A percentile compares a stretch with the other conserved stretches of the same genome.
These are phyloP conservation scores for Raillietiella orientalis DNA, from an alignment of 2,888 invertebrate genomes.

Conservation along the genomic window DNA sequence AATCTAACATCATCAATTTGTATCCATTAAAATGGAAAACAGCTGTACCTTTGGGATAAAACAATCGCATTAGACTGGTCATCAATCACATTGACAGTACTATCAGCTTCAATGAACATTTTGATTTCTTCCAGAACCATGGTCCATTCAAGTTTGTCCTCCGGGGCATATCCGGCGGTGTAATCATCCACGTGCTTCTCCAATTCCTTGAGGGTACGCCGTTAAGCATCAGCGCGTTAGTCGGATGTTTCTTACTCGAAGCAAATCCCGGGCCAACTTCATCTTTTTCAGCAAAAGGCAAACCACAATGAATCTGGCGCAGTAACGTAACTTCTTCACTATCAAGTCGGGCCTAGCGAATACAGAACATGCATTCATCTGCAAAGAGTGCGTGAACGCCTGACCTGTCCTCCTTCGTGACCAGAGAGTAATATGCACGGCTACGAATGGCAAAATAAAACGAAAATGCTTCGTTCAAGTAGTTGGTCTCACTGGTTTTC, in stretches of 20 bases:
- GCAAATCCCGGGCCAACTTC: constrained; percentile 65
- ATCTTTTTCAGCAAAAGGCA: constrained; percentile 72
- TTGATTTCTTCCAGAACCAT: constrained; percentile 76
- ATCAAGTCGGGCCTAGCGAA: constrained; percentile 37
- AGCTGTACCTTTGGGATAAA: constrained; percentile 40
- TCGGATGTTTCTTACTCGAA: constrained; percentile 26
- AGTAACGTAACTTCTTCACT: constrained; percentile 79
- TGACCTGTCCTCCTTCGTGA: constrained; percentile 60
- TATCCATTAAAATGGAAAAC: constrained; percentile 2
- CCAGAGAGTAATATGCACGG: constrained; percentile 71
- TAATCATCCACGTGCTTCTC: constrained; percentile 83
- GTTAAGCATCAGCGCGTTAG: too few species aligned
- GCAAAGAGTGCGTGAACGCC: background rate
- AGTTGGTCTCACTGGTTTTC: constrained; percentile 82
- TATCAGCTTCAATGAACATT: constrained; percentile 72
- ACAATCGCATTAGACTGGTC: constrained; percentile 51
- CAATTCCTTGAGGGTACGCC: constrained; percentile 49
- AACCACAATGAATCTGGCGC: constrained; percentile 84
- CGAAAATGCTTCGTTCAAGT: constrained; percentile 77
- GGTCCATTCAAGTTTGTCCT: constrained; percentile 84
- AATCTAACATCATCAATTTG: constrained; percentile 9
- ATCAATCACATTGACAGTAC: constrained; percentile 54
- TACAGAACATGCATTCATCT: background rate
- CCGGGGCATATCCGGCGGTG: constrained; percentile 80
- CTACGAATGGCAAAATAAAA: constrained; percentile 86